phyloP scores from a whole-genome alignment of 2,797 vertebrate species.

The Pogoniulus pusillus region DNA sequence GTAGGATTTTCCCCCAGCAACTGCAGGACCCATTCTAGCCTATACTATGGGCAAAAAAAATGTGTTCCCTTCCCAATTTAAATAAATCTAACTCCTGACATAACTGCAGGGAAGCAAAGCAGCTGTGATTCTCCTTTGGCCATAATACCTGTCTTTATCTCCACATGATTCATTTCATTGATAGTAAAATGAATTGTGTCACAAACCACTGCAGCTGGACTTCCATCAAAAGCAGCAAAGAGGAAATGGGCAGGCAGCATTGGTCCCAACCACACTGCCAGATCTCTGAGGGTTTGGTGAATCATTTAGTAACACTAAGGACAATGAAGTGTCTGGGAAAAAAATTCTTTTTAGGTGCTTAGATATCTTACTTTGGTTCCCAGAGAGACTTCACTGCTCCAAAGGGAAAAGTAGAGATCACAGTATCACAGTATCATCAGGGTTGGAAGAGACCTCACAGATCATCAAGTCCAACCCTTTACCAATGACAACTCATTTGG shows the following conservation, averaged over 20 bases:
- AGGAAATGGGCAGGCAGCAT: background rate
- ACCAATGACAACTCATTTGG: background rate
- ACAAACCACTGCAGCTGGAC: background rate
- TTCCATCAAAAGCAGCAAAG: background rate
- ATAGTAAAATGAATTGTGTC: background rate
- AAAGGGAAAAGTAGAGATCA: no score
- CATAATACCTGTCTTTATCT: background rate
- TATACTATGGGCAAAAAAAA: background rate
- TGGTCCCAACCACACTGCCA: background rate
- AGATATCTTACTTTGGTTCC: background rate
- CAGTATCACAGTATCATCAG: no score
- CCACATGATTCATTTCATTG: background rate
- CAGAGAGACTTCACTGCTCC: background rate
- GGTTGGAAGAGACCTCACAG: no score
- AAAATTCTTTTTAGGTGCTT: no score
- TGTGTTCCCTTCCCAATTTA: background rate
- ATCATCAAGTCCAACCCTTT: no score
- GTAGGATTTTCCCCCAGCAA: background rate
- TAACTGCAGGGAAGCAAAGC: background rate
- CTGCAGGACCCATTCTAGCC: background rate
- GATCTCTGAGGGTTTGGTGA: background rate
- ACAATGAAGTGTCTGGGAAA: no score
- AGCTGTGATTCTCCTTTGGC: background rate
- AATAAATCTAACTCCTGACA: background rate
- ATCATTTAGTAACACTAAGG: background rate